A percentile compares a stretch with the other conserved stretches of the same genome.
Conservation (phyloP, 2,888 invertebrate genomes). For the Cheiracanthium punctorium region DNA sequence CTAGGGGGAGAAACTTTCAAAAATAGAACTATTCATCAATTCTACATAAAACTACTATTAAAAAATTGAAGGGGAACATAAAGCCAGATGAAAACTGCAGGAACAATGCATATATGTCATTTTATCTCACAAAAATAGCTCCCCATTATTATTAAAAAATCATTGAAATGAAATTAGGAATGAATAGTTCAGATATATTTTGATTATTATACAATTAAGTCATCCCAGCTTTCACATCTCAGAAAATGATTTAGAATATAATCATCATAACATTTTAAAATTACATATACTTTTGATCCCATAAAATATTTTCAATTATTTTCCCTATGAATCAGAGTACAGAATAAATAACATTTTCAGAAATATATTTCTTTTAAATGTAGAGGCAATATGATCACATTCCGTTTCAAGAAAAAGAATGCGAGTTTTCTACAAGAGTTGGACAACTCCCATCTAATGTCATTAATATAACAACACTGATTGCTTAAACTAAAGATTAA, state of each 20-base stretch:
- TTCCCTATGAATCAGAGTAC: conserved; percentile 15
- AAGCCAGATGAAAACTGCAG: background rate
- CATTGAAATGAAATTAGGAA: background rate
- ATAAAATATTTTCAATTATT: conserved; percentile 34
- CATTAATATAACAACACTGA: conserved; percentile 55
- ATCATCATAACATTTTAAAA: conserved; percentile 14
- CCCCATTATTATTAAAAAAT: background rate
- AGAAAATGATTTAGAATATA: conserved; percentile 51
- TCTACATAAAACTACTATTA: conserved; percentile 8
- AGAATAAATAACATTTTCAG: conserved; percentile 32
- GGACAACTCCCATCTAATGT: conserved; percentile 25
- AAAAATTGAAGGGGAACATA: conserved; percentile 11
- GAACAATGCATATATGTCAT: background rate
- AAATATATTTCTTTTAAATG: conserved; percentile 34
- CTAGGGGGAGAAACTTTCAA: conserved; percentile 9
- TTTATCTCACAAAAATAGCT: background rate
- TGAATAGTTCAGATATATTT: background rate
- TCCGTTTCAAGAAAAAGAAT: conserved; percentile 26
- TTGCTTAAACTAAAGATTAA: conserved; percentile 48
- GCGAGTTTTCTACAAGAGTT: conserved; percentile 35
- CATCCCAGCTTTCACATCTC: conserved; percentile 29
- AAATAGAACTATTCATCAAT: conserved; percentile 8
- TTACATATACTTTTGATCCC: conserved; percentile 5
- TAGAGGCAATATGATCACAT: conserved; percentile 40
- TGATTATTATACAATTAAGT: background rate